A percentile compares a stretch with the other conserved stretches of the same genome.
phyloP scores from a whole-genome alignment of 2,888 invertebrate species.

The Epinotia brunnichana region DNA sequence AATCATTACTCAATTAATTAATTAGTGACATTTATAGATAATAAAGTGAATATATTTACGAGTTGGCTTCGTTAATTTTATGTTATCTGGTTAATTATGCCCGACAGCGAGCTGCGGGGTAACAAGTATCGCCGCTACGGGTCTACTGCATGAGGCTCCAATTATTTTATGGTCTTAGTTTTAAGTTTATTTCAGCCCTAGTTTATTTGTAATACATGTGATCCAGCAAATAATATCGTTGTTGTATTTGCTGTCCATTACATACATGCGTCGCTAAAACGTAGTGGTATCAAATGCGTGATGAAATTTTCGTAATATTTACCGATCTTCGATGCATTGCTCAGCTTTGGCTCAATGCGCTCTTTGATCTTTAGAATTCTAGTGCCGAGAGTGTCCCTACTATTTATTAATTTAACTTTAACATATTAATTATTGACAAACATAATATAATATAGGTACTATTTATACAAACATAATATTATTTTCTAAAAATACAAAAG shows the following conservation, averaged over 20 bases:
- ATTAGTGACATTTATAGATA: conserved; percentile 82
- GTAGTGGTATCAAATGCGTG: background rate
- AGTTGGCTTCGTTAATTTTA: conserved; percentile 78
- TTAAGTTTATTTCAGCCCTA: conserved; percentile 18
- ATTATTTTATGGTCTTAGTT: conserved; percentile 32
- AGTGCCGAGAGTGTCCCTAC: background rate
- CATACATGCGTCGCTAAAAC: background rate
- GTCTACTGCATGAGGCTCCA: conserved; percentile 45
- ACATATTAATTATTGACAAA: background rate
- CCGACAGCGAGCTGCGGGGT: conserved; percentile 59
- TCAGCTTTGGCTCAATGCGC: background rate
- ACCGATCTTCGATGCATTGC: background rate
- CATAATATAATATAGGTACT: background rate
- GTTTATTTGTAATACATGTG: conserved; percentile 1
- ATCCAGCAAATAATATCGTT: background rate
- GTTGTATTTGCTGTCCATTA: background rate
- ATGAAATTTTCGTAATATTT: background rate
- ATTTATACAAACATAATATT: background rate
- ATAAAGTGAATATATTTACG: conserved; percentile 79
- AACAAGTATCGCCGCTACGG: conserved; percentile 56
- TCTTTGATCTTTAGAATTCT: conserved; percentile 4
- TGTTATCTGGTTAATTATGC: conserved; percentile 78
- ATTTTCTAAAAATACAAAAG: background rate
- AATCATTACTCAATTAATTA: conserved; percentile 83
- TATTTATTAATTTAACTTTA: background rate